A percentile compares a stretch with the other conserved stretches of the same genome.
phyloP scores from a whole-genome alignment of 2,113 vertebrate species.

The Clinocottus analis region DNA sequence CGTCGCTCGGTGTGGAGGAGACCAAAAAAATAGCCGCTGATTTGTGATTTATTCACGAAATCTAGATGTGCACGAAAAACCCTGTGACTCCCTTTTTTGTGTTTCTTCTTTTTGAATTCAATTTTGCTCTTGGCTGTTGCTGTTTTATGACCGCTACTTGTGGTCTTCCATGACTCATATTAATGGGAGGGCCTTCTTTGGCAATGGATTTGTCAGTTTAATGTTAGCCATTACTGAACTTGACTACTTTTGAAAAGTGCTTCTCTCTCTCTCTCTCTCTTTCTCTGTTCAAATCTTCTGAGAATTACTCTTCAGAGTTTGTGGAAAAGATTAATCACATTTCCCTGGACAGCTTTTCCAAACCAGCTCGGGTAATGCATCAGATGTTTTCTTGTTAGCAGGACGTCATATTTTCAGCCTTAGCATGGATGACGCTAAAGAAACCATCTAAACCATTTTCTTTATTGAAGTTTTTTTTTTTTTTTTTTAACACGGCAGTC shows the following conservation, averaged over 20 bases:
- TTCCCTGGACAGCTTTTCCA: constrained; percentile 67
- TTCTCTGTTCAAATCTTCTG: constrained; percentile 26
- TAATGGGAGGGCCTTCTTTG: constrained; percentile 61
- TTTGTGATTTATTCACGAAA: background rate
- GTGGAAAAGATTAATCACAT: constrained; percentile 79
- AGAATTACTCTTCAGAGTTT: constrained; percentile 55
- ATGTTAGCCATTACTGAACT: constrained; percentile 64
- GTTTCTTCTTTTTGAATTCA: constrained; percentile 15
- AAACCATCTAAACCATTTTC: constrained; percentile 15
- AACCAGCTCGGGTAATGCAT: constrained; percentile 43
- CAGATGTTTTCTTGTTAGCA: constrained; percentile 28
- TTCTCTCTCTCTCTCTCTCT: background rate
- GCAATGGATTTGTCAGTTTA: constrained; percentile 50
- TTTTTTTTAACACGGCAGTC: background rate
- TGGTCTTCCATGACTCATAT: constrained; percentile 73
- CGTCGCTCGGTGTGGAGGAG: background rate
- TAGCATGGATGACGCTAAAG: background rate
- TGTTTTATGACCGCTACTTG: constrained; percentile 69
- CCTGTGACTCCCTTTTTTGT: background rate
- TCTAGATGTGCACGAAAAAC: constrained; percentile 14
- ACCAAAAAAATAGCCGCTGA: background rate
- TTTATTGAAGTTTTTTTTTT: no score
- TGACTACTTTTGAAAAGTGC: constrained; percentile 53
- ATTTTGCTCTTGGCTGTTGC: constrained; percentile 49
- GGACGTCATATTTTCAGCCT: constrained; percentile 25